A percentile compares a stretch with the other conserved stretches of the same genome.
These are phyloP conservation scores for Anhinga rufa DNA, from an alignment of 2,113 vertebrate species.

Conservation along the genomic window DNA sequence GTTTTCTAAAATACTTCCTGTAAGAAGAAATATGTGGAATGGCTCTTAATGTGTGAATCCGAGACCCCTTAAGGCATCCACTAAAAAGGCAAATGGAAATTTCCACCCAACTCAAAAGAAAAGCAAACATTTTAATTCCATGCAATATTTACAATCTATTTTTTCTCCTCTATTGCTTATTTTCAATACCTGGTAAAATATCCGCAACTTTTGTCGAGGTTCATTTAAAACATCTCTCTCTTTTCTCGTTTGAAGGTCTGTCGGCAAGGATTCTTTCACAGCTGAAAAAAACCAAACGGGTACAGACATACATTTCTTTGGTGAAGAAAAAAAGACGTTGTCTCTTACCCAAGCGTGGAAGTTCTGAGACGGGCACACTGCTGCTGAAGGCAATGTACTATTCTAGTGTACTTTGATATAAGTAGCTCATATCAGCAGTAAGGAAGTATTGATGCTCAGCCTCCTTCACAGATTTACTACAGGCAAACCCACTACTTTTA, in stretches of 20 bases:
- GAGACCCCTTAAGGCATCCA: not conserved
- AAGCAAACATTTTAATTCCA: not conserved
- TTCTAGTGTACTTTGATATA: not conserved
- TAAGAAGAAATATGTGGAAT: not conserved
- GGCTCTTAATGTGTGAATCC: not conserved
- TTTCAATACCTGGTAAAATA: conserved; percentile 95
- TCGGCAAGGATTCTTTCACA: conserved; percentile 89
- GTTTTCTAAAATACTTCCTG: not conserved
- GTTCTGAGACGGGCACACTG: not conserved
- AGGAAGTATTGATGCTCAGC: not conserved
- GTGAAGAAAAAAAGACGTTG: not conserved
- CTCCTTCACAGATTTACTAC: not conserved
- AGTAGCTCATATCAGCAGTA: not conserved
- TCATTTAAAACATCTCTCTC: conserved; percentile 88
- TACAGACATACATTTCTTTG: not conserved
- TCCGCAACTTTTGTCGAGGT: conserved; percentile 91
- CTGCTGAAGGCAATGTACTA: not conserved
- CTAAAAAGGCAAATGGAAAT: not conserved
- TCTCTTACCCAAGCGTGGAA: not conserved
- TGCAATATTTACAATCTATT: not conserved
- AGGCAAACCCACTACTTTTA: not conserved
- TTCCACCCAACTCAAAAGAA: not conserved
- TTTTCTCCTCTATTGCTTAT: not conserved
- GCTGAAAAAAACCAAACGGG: conserved; percentile 68
- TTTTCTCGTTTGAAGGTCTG: conserved; percentile 89